These are phyloP conservation scores for Sisyra terminalis DNA, from an alignment of 2,888 invertebrate genomes.

Conservation along the genomic window DNA sequence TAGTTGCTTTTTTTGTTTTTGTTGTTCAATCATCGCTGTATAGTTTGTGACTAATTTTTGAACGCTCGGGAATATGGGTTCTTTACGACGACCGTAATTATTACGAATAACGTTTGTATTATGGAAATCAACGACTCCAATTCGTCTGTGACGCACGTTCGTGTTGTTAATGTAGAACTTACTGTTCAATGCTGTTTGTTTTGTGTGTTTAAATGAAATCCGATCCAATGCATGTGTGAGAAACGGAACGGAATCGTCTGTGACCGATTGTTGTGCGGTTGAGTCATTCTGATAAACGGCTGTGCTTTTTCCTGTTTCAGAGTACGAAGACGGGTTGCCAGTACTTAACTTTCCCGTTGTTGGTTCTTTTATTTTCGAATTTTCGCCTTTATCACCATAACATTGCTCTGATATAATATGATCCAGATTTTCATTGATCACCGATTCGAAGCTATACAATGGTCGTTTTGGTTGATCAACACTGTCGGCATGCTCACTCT, in stretches of 20 bases:
- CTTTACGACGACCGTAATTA: neutral
- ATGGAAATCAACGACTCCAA: slow-evolving; percentile 3
- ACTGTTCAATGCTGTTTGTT: neutral
- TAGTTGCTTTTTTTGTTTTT: slow-evolving; percentile 10
- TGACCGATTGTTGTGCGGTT: neutral
- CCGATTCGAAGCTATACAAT: slow-evolving; percentile 6
- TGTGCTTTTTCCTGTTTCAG: neutral
- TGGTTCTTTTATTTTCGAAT: no score
- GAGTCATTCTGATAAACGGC: neutral
- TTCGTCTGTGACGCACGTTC: slow-evolving; percentile 2
- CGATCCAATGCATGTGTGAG: neutral
- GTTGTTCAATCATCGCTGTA: slow-evolving; percentile 10
- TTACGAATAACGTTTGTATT: neutral
- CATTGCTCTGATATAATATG: neutral
- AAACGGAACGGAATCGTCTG: neutral
- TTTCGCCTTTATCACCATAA: no score
- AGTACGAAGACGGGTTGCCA: no score
- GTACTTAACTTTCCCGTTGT: no score
- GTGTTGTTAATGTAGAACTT: neutral
- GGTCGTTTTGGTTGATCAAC: slow-evolving; percentile 1
- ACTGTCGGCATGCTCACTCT: neutral
- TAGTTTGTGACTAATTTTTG: slow-evolving; percentile 10
- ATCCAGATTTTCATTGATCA: slow-evolving; percentile 6
- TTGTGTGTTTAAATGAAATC: neutral
- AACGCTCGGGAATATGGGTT: slow-evolving; percentile 10